Conservation (phyloP, 1,140 invertebrate genomes). For the Drosophila murphyi region DNA sequence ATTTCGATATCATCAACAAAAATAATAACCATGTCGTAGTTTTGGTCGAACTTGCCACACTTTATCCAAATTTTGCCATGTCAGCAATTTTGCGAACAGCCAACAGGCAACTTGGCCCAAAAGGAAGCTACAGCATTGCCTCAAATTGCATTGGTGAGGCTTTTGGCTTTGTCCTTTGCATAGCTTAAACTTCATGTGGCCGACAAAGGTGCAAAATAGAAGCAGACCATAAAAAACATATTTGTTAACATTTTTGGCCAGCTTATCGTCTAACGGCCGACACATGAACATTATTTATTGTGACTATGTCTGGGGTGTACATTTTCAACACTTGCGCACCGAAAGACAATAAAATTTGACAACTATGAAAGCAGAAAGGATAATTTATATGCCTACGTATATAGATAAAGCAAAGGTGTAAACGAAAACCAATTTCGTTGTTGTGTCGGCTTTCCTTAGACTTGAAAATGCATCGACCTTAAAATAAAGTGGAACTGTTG, state of each 20-base stretch:
- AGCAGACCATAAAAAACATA: constrained; percentile 26
- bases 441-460: not conserved
- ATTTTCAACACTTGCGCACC: constrained; percentile 35
- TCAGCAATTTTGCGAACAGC: constrained; percentile 41
- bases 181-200: constrained; percentile 16
- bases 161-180: constrained; percentile 31
- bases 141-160: constrained; percentile 20
- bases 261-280: constrained; percentile 37
- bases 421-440: constrained; percentile 10
- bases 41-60: constrained; percentile 9
- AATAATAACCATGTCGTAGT: not conserved
- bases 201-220: constrained; percentile 40
- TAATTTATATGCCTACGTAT: constrained; percentile 32
- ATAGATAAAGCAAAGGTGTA: constrained; percentile 11
- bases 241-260: constrained; percentile 50
- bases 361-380: constrained; percentile 26
- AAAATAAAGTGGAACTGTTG: not conserved
- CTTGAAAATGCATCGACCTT: not conserved
- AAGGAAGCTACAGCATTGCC: constrained; percentile 25
- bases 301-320: constrained; percentile 32
- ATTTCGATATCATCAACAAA: constrained; percentile 6
- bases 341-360: constrained; percentile 52
- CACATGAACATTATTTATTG: constrained; percentile 49
- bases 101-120: constrained; percentile 21
- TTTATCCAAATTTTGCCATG: constrained; percentile 6